Base-by-base conservation (phyloP, 2,797 vertebrate genomes). In the Ctenochaetus hawaiiensis region DNA sequence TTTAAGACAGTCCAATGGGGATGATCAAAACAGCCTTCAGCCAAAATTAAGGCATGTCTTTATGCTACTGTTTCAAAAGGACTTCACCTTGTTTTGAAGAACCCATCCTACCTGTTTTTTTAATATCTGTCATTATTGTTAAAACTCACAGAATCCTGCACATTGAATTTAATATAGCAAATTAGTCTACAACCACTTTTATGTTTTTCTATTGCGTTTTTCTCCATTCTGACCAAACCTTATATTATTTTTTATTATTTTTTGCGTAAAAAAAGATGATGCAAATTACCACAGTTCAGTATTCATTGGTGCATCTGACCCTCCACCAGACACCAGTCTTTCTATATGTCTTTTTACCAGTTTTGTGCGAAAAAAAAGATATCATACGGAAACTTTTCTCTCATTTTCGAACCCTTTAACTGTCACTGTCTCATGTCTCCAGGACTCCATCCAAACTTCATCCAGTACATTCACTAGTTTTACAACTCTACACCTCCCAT, bases 401-500 rank as follows among this genome's bases (percentile, higher is more conserved):
- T 64, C 10, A 0, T 26, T 59, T 47, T 62, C 23, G 22, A 52
- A 61, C 54, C 12, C 3, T 78, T 39, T 18, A 30, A 78, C 43
- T 49, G 20, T 64, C 63, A 73, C 70, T 52, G 17, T 67, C 67
- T 81, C 39, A 51, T 58, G 45, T 70, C 49, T 72, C 43, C 47
- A 85, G 66, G 78, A 84, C 79, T 74, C 60, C 67, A 72, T 83
- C 84, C 59, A 83, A 83, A 79, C 76, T 64, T 67, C 59, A 75
- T 82, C 83, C 56, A 85, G 83, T 58, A 78, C 56, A 71, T 72
- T 91, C 77, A 81, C 86, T 79, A 58, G 44, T 88, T 94, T 89
- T 89, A 92, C 71, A 82, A 87, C 84, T 93, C 84, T 87, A 84
- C 88, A 92, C 88, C 89, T 93, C 81, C 86, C 77, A 86, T 85